Evolutionary conservation across 2,888 invertebrate species (phyloP).

Genomic region (Apeira syringaria): DNA sequence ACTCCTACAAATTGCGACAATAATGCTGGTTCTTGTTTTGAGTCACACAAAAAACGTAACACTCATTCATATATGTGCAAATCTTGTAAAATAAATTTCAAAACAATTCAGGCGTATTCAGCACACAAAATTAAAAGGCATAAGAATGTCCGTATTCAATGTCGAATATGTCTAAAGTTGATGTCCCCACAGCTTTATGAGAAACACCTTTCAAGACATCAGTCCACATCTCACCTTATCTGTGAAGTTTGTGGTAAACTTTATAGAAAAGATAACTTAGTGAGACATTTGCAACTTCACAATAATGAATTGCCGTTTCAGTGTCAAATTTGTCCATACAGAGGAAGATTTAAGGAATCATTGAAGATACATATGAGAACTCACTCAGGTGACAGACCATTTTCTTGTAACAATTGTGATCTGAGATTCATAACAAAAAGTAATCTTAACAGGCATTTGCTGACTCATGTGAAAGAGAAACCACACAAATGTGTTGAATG

Average conservation of each 20-base stretch:
- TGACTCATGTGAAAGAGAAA: slow-evolving; percentile 56
- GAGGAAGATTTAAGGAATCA: slow-evolving; percentile 55
- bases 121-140: slow-evolving; percentile 23
- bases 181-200: slow-evolving; percentile 44
- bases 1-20: slow-evolving; percentile 8
- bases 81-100: slow-evolving; percentile 23
- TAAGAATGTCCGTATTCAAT: slow-evolving; percentile 33
- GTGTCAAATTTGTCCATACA: slow-evolving; percentile 56
- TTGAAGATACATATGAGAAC: slow-evolving; percentile 57
- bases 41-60: slow-evolving; percentile 1
- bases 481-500: slow-evolving; percentile 58
- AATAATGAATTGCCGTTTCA: slow-evolving; percentile 53
- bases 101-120: slow-evolving; percentile 14
- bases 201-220: slow-evolving; percentile 44
- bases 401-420: slow-evolving; percentile 56
- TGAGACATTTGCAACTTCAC: slow-evolving; percentile 53
- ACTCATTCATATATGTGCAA: slow-evolving; percentile 15
- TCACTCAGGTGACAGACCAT: slow-evolving; percentile 59
- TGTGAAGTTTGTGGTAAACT: slow-evolving; percentile 63
- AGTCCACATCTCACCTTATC: slow-evolving; percentile 46
- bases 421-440: slow-evolving; percentile 55
- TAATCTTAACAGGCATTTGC: slow-evolving; percentile 58
- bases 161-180: slow-evolving; percentile 39
- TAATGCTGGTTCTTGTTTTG: slow-evolving; percentile 1
- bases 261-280: slow-evolving; percentile 57